These are phyloP conservation scores for Drosophila dives DNA, from an alignment of 2,888 invertebrate species.

Conservation along the genomic window DNA sequence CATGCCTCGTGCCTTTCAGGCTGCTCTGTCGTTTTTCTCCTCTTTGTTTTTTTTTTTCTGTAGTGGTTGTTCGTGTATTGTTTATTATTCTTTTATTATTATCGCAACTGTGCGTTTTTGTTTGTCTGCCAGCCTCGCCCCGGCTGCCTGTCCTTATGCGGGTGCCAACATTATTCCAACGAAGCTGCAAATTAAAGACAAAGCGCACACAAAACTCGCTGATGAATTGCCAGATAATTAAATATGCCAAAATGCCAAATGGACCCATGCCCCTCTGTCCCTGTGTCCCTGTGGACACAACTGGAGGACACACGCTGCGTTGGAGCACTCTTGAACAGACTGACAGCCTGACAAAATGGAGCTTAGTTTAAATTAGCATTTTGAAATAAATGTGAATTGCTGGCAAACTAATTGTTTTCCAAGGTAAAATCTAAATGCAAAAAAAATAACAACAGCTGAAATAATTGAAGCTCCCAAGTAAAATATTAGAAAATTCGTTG, in stretches of 20 bases:
- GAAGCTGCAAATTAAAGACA: slow-evolving; percentile 49
- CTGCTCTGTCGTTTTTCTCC: slow-evolving; percentile 7
- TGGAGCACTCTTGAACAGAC: slow-evolving; percentile 3
- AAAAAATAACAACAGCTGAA: background rate
- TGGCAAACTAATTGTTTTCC: slow-evolving; percentile 20
- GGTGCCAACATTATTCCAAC: slow-evolving; percentile 45
- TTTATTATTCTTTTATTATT: slow-evolving; percentile 73
- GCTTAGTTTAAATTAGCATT: slow-evolving; percentile 38
- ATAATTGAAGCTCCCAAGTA: background rate
- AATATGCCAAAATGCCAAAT: slow-evolving; percentile 55
- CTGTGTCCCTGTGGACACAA: slow-evolving; percentile 10
- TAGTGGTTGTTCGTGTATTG: slow-evolving; percentile 46
- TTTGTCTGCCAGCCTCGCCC: background rate
- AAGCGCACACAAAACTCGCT: slow-evolving; percentile 34
- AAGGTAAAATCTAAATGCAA: too few species aligned
- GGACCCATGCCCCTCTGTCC: slow-evolving; percentile 13
- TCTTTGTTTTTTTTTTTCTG: slow-evolving; percentile 25
- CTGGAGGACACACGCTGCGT: background rate
- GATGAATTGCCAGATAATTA: slow-evolving; percentile 67
- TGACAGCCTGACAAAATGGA: slow-evolving; percentile 14
- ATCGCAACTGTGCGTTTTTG: slow-evolving; percentile 55
- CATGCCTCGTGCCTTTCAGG: slow-evolving; percentile 38
- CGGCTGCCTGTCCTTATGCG: slow-evolving; percentile 33
- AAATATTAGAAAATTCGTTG: background rate
- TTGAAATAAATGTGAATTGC: slow-evolving; percentile 27